Base-by-base conservation (phyloP, 2,113 vertebrate genomes). In the Blennius ocellaris region DNA sequence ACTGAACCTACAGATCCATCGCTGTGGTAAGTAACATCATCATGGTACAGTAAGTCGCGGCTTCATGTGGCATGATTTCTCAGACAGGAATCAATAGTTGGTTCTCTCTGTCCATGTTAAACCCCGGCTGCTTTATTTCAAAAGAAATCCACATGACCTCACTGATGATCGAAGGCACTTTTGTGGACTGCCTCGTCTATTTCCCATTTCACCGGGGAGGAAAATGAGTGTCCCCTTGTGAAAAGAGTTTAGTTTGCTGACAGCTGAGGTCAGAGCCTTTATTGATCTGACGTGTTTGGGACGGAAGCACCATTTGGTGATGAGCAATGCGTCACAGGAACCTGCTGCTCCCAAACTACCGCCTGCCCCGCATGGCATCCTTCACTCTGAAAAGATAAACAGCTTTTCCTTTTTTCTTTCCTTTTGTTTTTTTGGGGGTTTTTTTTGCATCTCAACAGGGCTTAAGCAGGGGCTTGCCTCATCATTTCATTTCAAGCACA, bases 211-310 rank as follows among this genome's bases (percentile, higher is more conserved):
- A 53, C 47, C 37, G 1, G 16, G 53, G 58, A 17, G 11, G 75
- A 62, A 79, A 50, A 66, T 48, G 49, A 77, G 66, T 36, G 1
- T 69, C 58, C 77, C 75, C 64, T 58, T 43, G 71, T 1, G 17
- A 65, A 16, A 38, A 53, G 74, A 67, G 63, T 81, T 81, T 45
- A 66, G 62, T 73, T 82, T 56, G 61, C 52, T 83, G 87, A 89
- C 84, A 87, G 81, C 39, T 82, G 72, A 90, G 88, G 86, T 90
- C 87, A 87, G 71, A 78, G 64, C 51, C 50, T 58, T 80, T 80
- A 84, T 80, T 85, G 81, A 89, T 85, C 82, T 85, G 73, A 45
- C 52, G 45, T 59, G 37, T 50, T 69, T 38, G 77, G 65, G 72
- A 73, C 67, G 80, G 63, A 82, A 86, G 81, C 69, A 69, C 59